Evolutionary conservation across 2,888 invertebrate genomes (phyloP).

Genomic region (Norana najaformis): DNA sequence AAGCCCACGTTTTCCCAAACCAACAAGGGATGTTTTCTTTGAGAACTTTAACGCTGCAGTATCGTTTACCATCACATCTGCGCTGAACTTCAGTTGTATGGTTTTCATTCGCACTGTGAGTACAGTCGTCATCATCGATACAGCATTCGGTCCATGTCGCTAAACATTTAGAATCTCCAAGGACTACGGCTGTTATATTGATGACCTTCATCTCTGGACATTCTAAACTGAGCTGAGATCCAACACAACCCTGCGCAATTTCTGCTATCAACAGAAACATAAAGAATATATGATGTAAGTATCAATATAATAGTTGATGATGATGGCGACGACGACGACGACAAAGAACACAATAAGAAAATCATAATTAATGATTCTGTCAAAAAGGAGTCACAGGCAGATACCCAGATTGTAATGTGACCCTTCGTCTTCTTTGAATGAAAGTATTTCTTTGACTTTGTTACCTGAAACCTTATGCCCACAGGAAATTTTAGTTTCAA

Average conservation of each 20-base stretch:
- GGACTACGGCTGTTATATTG: not conserved
- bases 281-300: no score
- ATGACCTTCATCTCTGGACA: not conserved
- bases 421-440: no score
- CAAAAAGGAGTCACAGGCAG: no score
- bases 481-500: no score
- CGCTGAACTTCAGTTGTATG: not conserved
- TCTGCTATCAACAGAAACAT: not conserved
- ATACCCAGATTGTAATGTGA: no score
- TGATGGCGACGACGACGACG: no score
- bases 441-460: no score
- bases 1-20: not conserved
- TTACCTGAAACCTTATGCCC: no score
- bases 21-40: not conserved
- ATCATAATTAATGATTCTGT: no score
- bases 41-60: not conserved
- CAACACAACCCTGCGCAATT: not conserved
- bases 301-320: no score
- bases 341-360: no score
- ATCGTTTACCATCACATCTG: not conserved
- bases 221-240: not conserved
- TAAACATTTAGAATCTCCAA: not conserved
- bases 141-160: not conserved
- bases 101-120: not conserved
- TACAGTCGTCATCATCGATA: not conserved